Conservation (phyloP, 2,113 vertebrate species). For the Pelobates fuscus region DNA sequence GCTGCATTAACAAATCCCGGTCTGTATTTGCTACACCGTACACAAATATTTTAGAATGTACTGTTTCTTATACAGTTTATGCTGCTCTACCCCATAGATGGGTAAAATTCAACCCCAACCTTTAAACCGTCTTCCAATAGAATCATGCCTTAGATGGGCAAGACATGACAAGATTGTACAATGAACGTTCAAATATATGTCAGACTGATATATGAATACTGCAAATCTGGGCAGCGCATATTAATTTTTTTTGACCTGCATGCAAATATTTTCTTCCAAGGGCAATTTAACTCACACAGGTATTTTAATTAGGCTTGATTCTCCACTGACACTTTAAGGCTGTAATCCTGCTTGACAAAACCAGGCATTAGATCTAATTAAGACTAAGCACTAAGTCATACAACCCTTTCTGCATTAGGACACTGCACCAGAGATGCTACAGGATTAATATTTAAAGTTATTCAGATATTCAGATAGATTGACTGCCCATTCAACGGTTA, state of each 20-base stretch:
- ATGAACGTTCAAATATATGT: constrained; percentile 24
- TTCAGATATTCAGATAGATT: not conserved
- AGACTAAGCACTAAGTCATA: not conserved
- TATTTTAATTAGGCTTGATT: constrained; percentile 42
- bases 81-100: too few relatives aligned
- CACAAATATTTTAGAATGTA: too few relatives aligned
- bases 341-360: not conserved
- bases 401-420: not conserved
- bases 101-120: too few relatives aligned
- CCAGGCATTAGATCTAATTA: not conserved
- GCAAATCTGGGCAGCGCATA: not conserved
- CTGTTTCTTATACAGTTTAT: too few relatives aligned
- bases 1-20: too few relatives aligned
- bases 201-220: constrained; percentile 6
- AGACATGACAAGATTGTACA: constrained; percentile 24
- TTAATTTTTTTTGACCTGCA: constrained; percentile 36
- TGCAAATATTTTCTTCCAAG: constrained; percentile 50
- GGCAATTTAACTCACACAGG: constrained; percentile 41
- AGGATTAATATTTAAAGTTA: not conserved
- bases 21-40: too few relatives aligned
- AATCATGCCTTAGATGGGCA: not conserved
- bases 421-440: not conserved
- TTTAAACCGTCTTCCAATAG: not conserved
- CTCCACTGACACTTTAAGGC: constrained; percentile 23
- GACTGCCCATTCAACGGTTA: not conserved